Evolutionary conservation across 2,797 vertebrate species (phyloP).

Genomic region (Chrysocyon brachyurus): DNA sequence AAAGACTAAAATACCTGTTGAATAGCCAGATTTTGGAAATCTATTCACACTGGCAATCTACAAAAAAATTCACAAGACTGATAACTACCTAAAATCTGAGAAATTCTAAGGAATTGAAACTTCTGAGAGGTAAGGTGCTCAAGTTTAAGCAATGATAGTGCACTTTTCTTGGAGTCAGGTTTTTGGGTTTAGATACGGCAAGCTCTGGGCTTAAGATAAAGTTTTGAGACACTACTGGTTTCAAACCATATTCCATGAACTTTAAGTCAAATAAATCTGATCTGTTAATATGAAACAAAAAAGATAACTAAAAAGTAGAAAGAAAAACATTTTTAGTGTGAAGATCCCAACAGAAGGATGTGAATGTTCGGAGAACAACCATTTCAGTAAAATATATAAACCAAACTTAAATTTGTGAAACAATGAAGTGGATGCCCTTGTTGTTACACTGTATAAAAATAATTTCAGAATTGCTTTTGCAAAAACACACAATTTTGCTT

Average conservation of each 20-base stretch:
- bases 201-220: slow-evolving; percentile 44
- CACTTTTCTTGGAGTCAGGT: not conserved
- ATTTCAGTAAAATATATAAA: slow-evolving; percentile 77
- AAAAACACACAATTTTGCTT: slow-evolving; percentile 81
- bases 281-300: slow-evolving; percentile 65
- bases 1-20: slow-evolving; percentile 55
- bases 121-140: not conserved
- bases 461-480: slow-evolving; percentile 82
- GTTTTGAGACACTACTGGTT: slow-evolving; percentile 26
- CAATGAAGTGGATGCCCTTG: slow-evolving; percentile 85
- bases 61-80: slow-evolving; percentile 28
- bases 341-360: slow-evolving; percentile 48
- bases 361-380: slow-evolving; percentile 80
- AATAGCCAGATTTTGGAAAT: slow-evolving; percentile 66
- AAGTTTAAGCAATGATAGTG: not conserved
- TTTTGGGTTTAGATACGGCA: not conserved
- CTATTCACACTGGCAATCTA: slow-evolving; percentile 47
- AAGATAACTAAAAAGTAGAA: slow-evolving; percentile 9
- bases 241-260: not conserved
- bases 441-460: slow-evolving; percentile 82
- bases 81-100: slow-evolving; percentile 32
- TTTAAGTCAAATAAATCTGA: slow-evolving; percentile 57
- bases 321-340: slow-evolving; percentile 61
- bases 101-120: slow-evolving; percentile 54
- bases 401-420: slow-evolving; percentile 84